A percentile compares a stretch with the other conserved stretches of the same genome.
Evolutionary conservation across 2,888 invertebrate genomes (phyloP).

Genomic region (Charanyca ferruginea): DNA sequence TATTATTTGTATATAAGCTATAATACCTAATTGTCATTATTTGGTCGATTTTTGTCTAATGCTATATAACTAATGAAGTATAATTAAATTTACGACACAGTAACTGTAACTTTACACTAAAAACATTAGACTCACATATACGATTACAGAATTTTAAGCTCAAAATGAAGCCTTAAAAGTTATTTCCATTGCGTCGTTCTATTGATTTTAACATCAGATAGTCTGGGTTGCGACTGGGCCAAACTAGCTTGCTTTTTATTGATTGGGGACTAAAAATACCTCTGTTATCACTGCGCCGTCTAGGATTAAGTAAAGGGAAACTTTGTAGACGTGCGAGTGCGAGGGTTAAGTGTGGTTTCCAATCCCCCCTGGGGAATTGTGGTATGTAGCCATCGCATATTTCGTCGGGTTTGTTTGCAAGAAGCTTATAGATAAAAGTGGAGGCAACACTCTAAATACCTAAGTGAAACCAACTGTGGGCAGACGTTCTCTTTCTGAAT

Average conservation of each 20-base stretch:
- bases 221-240: conserved; percentile 20
- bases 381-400: neutral
- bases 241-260: conserved; percentile 18
- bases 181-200: conserved; percentile 17
- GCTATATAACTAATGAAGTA: too few relatives aligned
- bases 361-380: neutral
- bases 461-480: too few relatives aligned
- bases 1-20: too few relatives aligned
- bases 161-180: conserved; percentile 36
- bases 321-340: neutral
- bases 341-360: neutral
- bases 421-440: too few relatives aligned
- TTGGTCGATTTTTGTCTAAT: too few relatives aligned
- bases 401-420: too few relatives aligned
- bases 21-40: too few relatives aligned
- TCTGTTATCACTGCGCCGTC: conserved; percentile 16
- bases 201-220: conserved; percentile 53
- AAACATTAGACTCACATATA: neutral
- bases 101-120: conserved; percentile 1
- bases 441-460: too few relatives aligned
- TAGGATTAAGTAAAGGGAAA: conserved; percentile 18
- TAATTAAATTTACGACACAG: neutral
- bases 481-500: too few relatives aligned
- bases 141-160: conserved; percentile 21
- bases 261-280: conserved; percentile 42